Conservation (phyloP, 2,797 vertebrate genomes). For the Ctenosaura bakeri region DNA sequence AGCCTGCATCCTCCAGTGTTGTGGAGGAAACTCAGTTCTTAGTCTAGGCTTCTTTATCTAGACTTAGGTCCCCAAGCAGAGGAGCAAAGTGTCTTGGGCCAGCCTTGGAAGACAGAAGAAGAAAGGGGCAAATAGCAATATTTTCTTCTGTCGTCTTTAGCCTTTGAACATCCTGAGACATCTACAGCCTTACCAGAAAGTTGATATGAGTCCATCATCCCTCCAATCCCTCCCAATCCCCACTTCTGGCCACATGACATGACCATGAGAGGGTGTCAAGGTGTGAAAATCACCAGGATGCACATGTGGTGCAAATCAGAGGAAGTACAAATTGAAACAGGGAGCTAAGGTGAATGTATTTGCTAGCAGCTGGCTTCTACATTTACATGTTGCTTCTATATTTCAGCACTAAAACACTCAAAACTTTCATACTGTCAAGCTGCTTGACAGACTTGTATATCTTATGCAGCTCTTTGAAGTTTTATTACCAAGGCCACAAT, state of each 20-base stretch:
- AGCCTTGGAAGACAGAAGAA: not conserved
- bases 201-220: not conserved
- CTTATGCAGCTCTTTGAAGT: too few relatives aligned
- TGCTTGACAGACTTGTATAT: too few relatives aligned
- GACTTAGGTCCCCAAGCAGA: too few relatives aligned
- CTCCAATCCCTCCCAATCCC: not conserved
- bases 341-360: not conserved
- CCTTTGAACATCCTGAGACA: not conserved
- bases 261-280: not conserved
- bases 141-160: constrained; percentile 16
- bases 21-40: too few relatives aligned
- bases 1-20: too few relatives aligned
- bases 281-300: not conserved
- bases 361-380: not conserved
- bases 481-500: too few relatives aligned
- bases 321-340: constrained; percentile 35
- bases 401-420: too few relatives aligned
- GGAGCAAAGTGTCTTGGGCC: too few relatives aligned
- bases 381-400: too few relatives aligned
- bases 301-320: constrained; percentile 4
- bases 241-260: too few relatives aligned
- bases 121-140: not conserved
- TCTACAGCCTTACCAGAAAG: not conserved
- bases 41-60: too few relatives aligned
- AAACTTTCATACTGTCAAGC: too few relatives aligned